Conservation (phyloP, 2,888 invertebrate species). For the Phorcus lineatus region DNA sequence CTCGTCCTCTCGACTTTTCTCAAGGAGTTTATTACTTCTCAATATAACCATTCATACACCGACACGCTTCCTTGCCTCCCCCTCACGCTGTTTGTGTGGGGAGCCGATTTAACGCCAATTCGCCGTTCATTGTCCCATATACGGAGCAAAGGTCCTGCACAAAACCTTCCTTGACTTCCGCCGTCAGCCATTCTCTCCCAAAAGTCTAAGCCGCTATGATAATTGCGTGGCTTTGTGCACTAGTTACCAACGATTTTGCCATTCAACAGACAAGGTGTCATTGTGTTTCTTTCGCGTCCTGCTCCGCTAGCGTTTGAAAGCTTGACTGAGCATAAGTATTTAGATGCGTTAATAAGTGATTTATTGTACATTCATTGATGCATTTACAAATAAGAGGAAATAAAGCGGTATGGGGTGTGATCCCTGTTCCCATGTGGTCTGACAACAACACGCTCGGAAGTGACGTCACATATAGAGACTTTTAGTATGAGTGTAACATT, state of each 20-base stretch:
- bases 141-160: background rate
- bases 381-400: background rate
- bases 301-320: background rate
- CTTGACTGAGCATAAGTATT: slow-evolving; percentile 10
- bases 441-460: no score
- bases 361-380: background rate
- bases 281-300: background rate
- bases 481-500: no score
- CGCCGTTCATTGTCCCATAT: background rate
- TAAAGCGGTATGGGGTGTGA: no score
- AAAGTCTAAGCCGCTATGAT: background rate
- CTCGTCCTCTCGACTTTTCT: background rate
- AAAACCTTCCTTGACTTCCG: background rate
- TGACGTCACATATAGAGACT: no score
- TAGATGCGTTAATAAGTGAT: background rate
- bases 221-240: background rate
- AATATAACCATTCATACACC: slow-evolving; percentile 15
- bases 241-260: background rate
- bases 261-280: background rate
- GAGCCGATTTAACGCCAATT: background rate
- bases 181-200: background rate
- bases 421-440: no score
- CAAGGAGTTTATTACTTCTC: slow-evolving; percentile 3
- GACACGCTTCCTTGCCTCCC: slow-evolving; percentile 8
- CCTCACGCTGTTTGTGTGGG: background rate